Evolutionary conservation across 2,888 invertebrate genomes (phyloP), one percentile per base, ranked within the genome.

Genomic region (Anodontia alba): DNA sequence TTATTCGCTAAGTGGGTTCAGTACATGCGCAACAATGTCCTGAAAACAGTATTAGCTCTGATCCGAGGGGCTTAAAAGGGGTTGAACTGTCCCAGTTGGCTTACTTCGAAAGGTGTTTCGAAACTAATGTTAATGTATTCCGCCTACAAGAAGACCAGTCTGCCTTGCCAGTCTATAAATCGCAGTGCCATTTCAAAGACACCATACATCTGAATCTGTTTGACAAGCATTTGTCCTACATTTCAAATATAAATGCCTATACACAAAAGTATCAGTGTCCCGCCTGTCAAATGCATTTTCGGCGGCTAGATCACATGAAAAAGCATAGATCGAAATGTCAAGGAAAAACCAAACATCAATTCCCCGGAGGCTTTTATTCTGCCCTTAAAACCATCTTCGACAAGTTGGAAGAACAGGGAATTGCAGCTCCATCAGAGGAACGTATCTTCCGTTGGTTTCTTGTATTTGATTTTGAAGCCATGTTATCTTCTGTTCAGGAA

Each of bases 381-480:
- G 3, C 49, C 49, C 49, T 23, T n/a, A 49, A 49, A 49, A 49
- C 49, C 20, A 49, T 81, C 2, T 77, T 78, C 36, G 81, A 81
- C 17, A 17, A 77, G 42, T 42, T 81, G 33, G 74, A 70, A 42
- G 69, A 77, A 49, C 43, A 42, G 23, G 74, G 46, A 17, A 33
- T 70, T n/a, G 20, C 29, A 17, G 31, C 71, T 38, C 38, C 38
- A 38, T 8, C 12, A 38, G 12, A 42, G 8, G 54, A 76, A 36
- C 71, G 72, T 23, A 54, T 42, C 42, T 76, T 62, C 43, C 20
- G 72, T 49, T 31, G 51, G 76, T 26, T 76, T 76, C 70, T 10
- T 12, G 38, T 38, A 12, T 38, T 38, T 38, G 38, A 38, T 38
- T 38, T 38, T 38, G 38, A 38, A 38, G 67, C 67, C 17, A 67